These are phyloP conservation scores for Xestia c-nigrum DNA, from an alignment of 2,888 invertebrate genomes.

Conservation along the genomic window DNA sequence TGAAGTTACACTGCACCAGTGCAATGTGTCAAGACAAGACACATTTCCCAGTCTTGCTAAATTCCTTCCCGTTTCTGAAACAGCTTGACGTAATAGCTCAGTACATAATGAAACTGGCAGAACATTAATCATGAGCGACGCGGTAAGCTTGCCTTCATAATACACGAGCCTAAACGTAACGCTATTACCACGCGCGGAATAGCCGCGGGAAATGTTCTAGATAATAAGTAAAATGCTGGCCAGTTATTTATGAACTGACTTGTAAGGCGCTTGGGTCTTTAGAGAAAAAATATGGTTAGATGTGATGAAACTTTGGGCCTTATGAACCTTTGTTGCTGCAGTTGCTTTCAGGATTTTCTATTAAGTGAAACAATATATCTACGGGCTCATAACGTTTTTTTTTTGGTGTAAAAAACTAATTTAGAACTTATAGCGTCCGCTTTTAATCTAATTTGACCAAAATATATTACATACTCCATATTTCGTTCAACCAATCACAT, in stretches of 20 bases:
- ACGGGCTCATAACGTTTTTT: background rate
- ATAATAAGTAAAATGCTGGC: constrained; percentile 30
- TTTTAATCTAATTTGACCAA: constrained; percentile 7
- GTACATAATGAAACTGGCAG: constrained; percentile 53
- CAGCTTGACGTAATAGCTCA: constrained; percentile 50
- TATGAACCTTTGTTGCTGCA: background rate
- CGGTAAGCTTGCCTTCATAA: constrained; percentile 53
- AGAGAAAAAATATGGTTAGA: background rate
- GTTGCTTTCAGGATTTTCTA: background rate
- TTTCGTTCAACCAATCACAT: constrained; percentile 13
- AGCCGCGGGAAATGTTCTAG: constrained; percentile 35
- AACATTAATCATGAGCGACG: constrained; percentile 61
- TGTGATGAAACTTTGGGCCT: background rate
- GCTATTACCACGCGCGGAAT: constrained; percentile 32
- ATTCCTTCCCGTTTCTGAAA: constrained; percentile 34
- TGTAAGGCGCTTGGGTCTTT: constrained; percentile 12
- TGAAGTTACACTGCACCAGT: background rate
- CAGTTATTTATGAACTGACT: constrained; percentile 37
- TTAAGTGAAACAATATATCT: constrained; percentile 4
- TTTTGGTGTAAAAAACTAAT: background rate
- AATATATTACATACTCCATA: constrained; percentile 1
- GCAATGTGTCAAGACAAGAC: background rate
- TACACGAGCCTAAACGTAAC: constrained; percentile 48
- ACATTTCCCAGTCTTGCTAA: constrained; percentile 21
- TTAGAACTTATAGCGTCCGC: constrained; percentile 5